phyloP scores from a whole-genome alignment of 2,113 vertebrate genomes.

The Pheucticus melanocephalus region DNA sequence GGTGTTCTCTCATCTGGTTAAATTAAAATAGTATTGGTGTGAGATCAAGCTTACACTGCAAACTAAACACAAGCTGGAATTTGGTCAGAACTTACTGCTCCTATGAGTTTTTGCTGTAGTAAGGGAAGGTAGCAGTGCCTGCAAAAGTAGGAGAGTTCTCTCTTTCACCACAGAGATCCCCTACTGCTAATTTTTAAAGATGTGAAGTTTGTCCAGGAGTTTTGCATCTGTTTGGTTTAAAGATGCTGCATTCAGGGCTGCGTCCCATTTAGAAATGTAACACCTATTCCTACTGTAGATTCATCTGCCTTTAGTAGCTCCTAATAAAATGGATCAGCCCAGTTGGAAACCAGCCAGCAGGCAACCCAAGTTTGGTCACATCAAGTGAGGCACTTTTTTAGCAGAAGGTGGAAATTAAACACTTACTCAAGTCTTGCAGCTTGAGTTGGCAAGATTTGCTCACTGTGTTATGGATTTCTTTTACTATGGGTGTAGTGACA shows the following conservation, averaged over 20 bases:
- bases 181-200: background rate
- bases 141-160: background rate
- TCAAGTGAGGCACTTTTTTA: background rate
- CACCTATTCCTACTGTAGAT: background rate
- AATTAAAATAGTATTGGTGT: conserved; percentile 56
- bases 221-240: background rate
- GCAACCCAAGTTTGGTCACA: background rate
- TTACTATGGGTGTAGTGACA: background rate
- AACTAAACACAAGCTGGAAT: conserved; percentile 34
- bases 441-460: background rate
- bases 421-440: conserved; percentile 42
- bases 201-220: background rate
- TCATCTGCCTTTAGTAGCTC: background rate
- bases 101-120: background rate
- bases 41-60: conserved; percentile 46
- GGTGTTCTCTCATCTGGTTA: conserved; percentile 40
- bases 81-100: conserved; percentile 7
- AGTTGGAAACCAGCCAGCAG: background rate
- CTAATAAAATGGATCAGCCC: background rate
- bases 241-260: background rate
- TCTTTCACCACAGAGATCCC: background rate
- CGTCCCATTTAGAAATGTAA: background rate
- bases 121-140: background rate
- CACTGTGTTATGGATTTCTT: background rate
- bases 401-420: conserved; percentile 53